Evolutionary conservation across 2,888 invertebrate genomes (phyloP).

Genomic region (Pantelozetes paolii): DNA sequence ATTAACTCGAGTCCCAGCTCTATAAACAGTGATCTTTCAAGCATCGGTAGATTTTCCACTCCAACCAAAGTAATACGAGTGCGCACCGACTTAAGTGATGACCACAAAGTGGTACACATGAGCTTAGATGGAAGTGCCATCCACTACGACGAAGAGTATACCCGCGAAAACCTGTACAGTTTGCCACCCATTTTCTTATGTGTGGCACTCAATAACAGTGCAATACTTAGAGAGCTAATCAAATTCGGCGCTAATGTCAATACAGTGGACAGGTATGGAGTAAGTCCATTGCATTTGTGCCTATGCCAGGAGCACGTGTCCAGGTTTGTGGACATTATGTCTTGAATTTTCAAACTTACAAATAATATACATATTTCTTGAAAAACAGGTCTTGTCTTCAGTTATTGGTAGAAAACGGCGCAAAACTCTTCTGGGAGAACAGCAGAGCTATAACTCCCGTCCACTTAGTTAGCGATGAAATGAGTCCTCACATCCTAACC

Average conservation of each 20-base stretch:
- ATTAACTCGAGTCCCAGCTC: conserved; percentile 38
- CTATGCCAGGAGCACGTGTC: conserved; percentile 58
- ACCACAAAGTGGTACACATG: conserved; percentile 46
- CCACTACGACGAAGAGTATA: conserved; percentile 54
- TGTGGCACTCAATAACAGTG: conserved; percentile 57
- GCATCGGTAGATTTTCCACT: conserved; percentile 3
- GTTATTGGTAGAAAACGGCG: conserved; percentile 57
- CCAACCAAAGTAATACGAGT: conserved; percentile 33
- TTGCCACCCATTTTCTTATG: conserved; percentile 61
- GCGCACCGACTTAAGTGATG: conserved; percentile 42
- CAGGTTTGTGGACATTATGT: too few species aligned
- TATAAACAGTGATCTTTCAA: conserved; percentile 36
- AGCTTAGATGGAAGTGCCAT: conserved; percentile 44
- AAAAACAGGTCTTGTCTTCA: conserved; percentile 58
- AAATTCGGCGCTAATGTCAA: conserved; percentile 59
- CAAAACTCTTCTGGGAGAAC: conserved; percentile 55
- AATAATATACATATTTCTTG: too few species aligned
- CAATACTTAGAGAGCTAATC: conserved; percentile 58
- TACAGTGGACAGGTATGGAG: conserved; percentile 58
- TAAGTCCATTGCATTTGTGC: conserved; percentile 60
- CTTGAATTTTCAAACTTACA: too few species aligned
- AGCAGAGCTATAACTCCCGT: conserved; percentile 57
- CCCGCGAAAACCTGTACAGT: conserved; percentile 57
- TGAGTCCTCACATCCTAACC: conserved; percentile 50
- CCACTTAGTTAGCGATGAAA: conserved; percentile 57